Conservation (phyloP, 2,797 vertebrate genomes). For the Rhinogobio ventralis region DNA sequence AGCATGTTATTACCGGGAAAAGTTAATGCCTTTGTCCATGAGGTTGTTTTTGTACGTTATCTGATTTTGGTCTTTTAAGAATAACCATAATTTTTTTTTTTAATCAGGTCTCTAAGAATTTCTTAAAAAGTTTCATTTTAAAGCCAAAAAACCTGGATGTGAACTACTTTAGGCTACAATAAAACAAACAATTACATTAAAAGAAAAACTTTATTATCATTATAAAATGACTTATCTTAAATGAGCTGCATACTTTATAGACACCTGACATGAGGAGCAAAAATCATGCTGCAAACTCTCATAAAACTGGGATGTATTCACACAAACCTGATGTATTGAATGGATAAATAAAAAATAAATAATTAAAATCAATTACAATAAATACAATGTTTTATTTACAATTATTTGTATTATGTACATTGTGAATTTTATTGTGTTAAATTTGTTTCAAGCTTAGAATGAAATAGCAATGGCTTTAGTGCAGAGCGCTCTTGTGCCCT, state of each 20-base stretch:
- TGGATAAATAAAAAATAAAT: slow-evolving; percentile 60
- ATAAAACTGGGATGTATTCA: slow-evolving; percentile 34
- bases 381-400: slow-evolving; percentile 65
- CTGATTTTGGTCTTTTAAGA: neutral
- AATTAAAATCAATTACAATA: slow-evolving; percentile 62
- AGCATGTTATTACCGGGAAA: neutral
- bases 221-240: slow-evolving; percentile 80
- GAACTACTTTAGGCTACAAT: neutral
- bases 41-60: neutral
- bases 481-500: slow-evolving; percentile 62
- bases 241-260: slow-evolving; percentile 79
- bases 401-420: slow-evolving; percentile 59
- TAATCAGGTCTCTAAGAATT: neutral
- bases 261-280: slow-evolving; percentile 78
- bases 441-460: slow-evolving; percentile 59
- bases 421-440: slow-evolving; percentile 48
- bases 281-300: slow-evolving; percentile 79
- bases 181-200: slow-evolving; percentile 3
- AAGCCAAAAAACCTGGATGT: neutral
- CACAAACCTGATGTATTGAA: slow-evolving; percentile 42
- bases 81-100: neutral
- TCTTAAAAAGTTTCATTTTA: neutral
- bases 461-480: slow-evolving; percentile 66
- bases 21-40: neutral
- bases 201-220: slow-evolving; percentile 75